Base-by-base conservation (phyloP, 2,888 invertebrate species). In the Neoaliturus tenellus region DNA sequence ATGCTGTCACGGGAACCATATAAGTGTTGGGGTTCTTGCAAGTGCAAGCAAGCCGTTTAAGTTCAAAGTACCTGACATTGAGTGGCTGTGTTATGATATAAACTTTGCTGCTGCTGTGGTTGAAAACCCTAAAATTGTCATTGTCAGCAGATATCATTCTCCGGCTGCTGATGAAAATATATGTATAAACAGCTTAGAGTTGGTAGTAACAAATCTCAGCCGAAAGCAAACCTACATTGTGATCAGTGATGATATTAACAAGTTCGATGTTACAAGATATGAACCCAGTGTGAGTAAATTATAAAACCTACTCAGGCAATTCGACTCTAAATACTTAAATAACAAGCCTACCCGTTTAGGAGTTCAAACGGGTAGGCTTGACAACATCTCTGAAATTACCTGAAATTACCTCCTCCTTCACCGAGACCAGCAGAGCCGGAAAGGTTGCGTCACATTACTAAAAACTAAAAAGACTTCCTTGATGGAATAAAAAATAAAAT, bases 121-220 rank as follows among this genome's bases (percentile, higher is more conserved):
- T 31, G 67, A 67, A 1, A 31, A 67, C 14, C 67, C 31, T 17
- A 67, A n/a, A 4, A 31, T 67, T 31, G 14, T 67, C 5, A 25
- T 67, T 8, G 67, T 67, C 28, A 31, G 67, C n/a, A 67, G 28
- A 17, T 67, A 67, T 31, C 67, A 33, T 35, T 67, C 67, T 31
- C 67, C 67, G 5, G 67, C 67, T 8, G 67, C 31, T 1, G 67
- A 67, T 67, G 67, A 67, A 67, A 67, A 67, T 67, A 20, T 67
- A 3, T 31, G 28, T 67, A n/a, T 28, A 31, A 67, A 67, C 31
- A 28, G 31, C 6, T 14, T 67, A 31, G 67, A 67, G 23, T 31
- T 67, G 31, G 8, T 67, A 67, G 4, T 67, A 6, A 67, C 31
- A 31, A 12, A 31, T 33, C 67, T 67, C 33, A 31, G 33, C n/a